These are phyloP conservation scores for Allacma fusca DNA, from an alignment of 2,888 invertebrate species.

Conservation along the genomic window DNA sequence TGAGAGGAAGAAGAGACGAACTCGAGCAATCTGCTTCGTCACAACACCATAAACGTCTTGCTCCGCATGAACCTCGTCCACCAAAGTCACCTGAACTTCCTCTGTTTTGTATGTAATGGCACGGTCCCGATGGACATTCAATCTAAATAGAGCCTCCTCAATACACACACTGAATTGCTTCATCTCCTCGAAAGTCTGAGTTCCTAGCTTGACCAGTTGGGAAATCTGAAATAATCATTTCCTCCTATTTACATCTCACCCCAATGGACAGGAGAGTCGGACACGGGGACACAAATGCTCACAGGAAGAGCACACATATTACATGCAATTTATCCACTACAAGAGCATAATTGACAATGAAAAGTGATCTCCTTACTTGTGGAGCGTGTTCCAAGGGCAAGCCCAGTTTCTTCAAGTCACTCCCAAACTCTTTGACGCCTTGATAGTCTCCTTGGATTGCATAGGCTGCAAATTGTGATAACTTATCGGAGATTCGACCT, in stretches of 20 bases:
- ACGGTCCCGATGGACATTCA: constrained; percentile 85
- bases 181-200: constrained; percentile 85
- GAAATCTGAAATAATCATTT: constrained; percentile 77
- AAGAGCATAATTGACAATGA: too few relatives aligned
- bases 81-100: constrained; percentile 91
- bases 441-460: constrained; percentile 93
- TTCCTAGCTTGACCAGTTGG: constrained; percentile 94
- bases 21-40: constrained; percentile 90
- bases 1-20: constrained; percentile 93
- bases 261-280: too few relatives aligned
- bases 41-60: constrained; percentile 85
- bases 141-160: constrained; percentile 89
- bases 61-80: constrained; percentile 91
- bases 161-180: constrained; percentile 89
- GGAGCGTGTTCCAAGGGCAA: constrained; percentile 97
- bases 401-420: constrained; percentile 90
- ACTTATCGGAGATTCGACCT: constrained; percentile 86
- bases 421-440: constrained; percentile 91
- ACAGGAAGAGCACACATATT: too few relatives aligned
- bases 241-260: too few relatives aligned
- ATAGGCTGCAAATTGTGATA: constrained; percentile 92
- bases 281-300: too few relatives aligned
- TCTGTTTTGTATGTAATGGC: constrained; percentile 94
- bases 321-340: too few relatives aligned
- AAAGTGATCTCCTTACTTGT: constrained; percentile 70